Evolutionary conservation across 2,888 invertebrate species (phyloP), one percentile per base, ranked within the genome.

Genomic region (Parnassius apollo): DNA sequence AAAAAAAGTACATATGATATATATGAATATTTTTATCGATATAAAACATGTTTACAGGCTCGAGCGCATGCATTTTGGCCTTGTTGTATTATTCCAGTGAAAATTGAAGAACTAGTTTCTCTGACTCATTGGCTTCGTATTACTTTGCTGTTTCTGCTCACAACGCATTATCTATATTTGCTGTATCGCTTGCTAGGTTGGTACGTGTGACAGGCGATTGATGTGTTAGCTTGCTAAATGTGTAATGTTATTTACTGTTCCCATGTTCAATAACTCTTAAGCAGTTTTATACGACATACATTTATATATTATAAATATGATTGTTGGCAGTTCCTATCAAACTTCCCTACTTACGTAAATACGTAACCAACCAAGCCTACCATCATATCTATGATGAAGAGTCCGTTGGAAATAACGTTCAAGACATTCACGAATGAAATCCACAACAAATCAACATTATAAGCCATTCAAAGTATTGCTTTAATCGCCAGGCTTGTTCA

Each of bases 71-170:
- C 59, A 49, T 55, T 59, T 67, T 68, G 69, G 66, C 69, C 69
- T 71, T 68, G 73, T 73, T 76, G 73, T 72, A 35, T 35, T 75
- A 72, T 72, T 71, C 61, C 52, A 71, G 70, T 71, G 74, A 76
- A 76, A 78, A 75, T 66, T 69, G 68, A 74, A 74, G 75, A 46
- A 65, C 61, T 62, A 62, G 62, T 64, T 52, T 57, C 59, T 67
- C 62, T 81, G 80, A 80, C 68, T 79, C 80, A 80, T 71, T 67
- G 69, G 50, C 62, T 63, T 72, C 67, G 67, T 69, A 74, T 74
- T 71, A 68, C 71, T 73, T 64, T 42, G 42, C 45, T 56, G 42
- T 46, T 42, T 56, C 13, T 49, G 49, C n/a, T 49, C 9, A n/a
- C 56, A 42, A 18, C 11, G 46, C 46, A 13, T 55, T 59, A 63